These are phyloP conservation scores for Orthonevra nobilis DNA, from an alignment of 2,888 invertebrate genomes.

Conservation along the genomic window DNA sequence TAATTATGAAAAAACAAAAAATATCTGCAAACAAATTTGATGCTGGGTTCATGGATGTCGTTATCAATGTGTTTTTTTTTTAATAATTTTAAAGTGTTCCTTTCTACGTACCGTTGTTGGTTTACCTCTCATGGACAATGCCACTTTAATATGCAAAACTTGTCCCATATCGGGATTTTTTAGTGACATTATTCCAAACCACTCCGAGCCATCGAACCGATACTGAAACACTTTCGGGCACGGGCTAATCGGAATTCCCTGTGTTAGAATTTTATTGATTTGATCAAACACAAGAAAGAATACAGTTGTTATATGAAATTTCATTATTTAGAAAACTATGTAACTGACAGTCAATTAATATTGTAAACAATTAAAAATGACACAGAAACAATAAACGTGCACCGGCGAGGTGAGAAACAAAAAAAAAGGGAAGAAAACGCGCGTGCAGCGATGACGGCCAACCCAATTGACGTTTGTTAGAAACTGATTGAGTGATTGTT, in stretches of 20 bases:
- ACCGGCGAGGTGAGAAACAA: not conserved
- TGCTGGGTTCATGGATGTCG: too few species aligned
- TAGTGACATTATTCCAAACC: constrained; percentile 80
- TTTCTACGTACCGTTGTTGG: constrained; percentile 76
- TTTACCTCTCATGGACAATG: constrained; percentile 77
- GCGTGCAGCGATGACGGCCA: not conserved
- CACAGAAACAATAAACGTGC: not conserved
- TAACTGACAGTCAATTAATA: not conserved
- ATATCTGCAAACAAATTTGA: too few species aligned
- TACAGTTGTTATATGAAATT: constrained; percentile 69
- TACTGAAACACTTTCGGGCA: constrained; percentile 80
- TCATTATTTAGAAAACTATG: constrained; percentile 53
- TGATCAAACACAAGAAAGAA: constrained; percentile 71
- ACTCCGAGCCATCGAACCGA: constrained; percentile 78
- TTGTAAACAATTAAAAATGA: not conserved
- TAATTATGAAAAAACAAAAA: too few species aligned
- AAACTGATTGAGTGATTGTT: not conserved
- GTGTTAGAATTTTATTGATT: constrained; percentile 73
- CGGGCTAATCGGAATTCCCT: constrained; percentile 77
- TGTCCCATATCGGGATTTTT: constrained; percentile 75
- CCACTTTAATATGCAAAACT: constrained; percentile 75
- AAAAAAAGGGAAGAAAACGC: not conserved
- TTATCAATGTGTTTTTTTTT: not conserved
- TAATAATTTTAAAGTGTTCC: not conserved
- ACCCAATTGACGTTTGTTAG: not conserved